Evolutionary conservation across 2,797 vertebrate genomes (phyloP), one percentile per base, ranked within the genome.

Genomic region (Sternotherus odoratus): DNA sequence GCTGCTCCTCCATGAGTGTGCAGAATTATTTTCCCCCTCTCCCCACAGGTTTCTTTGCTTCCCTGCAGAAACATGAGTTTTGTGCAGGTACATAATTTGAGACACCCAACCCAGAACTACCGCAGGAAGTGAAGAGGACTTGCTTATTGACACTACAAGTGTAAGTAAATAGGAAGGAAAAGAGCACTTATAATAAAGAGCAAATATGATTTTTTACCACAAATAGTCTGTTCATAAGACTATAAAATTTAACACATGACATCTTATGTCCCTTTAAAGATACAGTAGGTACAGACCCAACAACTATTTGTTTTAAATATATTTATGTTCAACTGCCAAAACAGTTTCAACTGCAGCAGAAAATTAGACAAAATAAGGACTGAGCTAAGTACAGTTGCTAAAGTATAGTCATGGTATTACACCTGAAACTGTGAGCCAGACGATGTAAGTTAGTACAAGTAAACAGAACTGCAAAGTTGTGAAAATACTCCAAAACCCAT

Each of bases 401-500:
- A 26, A 46, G 39, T 16, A 74, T 24, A 74, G 46, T 74, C 39
- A 74, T 30, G 24, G 72, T 48, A 48, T 75, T 28, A 75, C 30
- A 75, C 26, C 43, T 46, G 26, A 28, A 46, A 75, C 43, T 75
- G 28, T 89, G 4, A 69, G 11, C 74, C 3, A 83, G 85, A 84
- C 91, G 89, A 8, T 57, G 82, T 6, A 60, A 5, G 63, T 56
- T 36, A 94, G 80, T 50, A 86, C 1, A 87, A 85, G 43, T 86
- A 95, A 93, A 92, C 54, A 93, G 91, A 94, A 79, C 1, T 56
- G 12, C n/a, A 48, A 91, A 81, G 8, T 28, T 66, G 3, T 77
- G 1, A 82, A 46, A 82, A 75, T 6, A 56, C 28, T 26, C 3
- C 75, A 43, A 63, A 51, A 36, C 24, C 36, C n/a, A 50, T 1